These are phyloP conservation scores for Siphonodentalium dalli DNA, from an alignment of 2,888 invertebrate species.

Conservation along the genomic window DNA sequence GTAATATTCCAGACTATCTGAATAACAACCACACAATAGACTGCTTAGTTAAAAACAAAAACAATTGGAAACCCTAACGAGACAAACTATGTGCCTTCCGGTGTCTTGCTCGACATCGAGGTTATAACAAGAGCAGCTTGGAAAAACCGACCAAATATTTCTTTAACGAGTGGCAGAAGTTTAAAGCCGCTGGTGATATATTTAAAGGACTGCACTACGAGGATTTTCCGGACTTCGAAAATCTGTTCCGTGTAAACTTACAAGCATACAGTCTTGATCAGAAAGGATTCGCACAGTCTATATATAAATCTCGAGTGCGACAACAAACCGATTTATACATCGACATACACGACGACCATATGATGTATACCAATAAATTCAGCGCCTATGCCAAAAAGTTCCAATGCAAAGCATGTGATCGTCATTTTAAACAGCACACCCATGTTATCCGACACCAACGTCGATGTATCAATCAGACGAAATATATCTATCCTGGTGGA, in stretches of 20 bases:
- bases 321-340: slow-evolving; percentile 19
- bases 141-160: too few species aligned
- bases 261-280: slow-evolving; percentile 19
- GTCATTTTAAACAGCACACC: slow-evolving; percentile 10
- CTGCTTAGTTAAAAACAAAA: too few species aligned
- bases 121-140: too few species aligned
- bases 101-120: too few species aligned
- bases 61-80: too few species aligned
- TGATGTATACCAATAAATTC: slow-evolving; percentile 16
- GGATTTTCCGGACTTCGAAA: slow-evolving; percentile 19
- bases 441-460: slow-evolving; percentile 19
- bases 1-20: too few species aligned
- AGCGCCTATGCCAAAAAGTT: slow-evolving; percentile 8
- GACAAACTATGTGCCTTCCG: too few species aligned
- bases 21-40: too few species aligned
- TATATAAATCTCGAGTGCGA: slow-evolving; percentile 20
- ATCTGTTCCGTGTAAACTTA: slow-evolving; percentile 15
- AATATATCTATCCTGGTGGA: slow-evolving; percentile 24
- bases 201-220: too few species aligned
- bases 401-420: slow-evolving; percentile 22
- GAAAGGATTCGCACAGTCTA: slow-evolving; percentile 14
- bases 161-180: too few species aligned
- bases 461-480: slow-evolving; percentile 15
- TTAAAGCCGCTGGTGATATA: too few species aligned
- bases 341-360: slow-evolving; percentile 22